These are phyloP conservation scores for Acleris sparsana DNA, from an alignment of 2,888 invertebrate genomes.

Conservation along the genomic window DNA sequence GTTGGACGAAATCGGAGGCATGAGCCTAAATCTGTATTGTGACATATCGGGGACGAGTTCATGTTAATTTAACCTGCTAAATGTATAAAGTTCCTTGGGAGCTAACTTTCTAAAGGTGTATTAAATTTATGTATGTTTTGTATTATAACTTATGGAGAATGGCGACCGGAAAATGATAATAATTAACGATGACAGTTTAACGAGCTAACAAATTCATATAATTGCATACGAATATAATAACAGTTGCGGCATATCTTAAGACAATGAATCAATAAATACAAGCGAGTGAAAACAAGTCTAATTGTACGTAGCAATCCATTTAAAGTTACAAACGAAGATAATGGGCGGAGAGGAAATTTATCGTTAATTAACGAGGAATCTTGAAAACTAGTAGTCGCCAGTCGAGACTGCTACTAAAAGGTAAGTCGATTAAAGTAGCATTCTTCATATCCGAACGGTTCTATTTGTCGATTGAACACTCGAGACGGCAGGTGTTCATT, in stretches of 20 bases:
- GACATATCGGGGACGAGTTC: constrained; percentile 9
- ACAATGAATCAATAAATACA: constrained; percentile 26
- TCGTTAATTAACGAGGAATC: constrained; percentile 22
- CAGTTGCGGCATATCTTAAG: constrained; percentile 2
- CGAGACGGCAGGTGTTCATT: constrained; percentile 27
- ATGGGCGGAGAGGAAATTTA: constrained; percentile 12
- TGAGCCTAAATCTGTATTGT: constrained; percentile 26
- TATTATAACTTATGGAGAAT: background rate
- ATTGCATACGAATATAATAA: constrained; percentile 20
- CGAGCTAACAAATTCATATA: constrained; percentile 17
- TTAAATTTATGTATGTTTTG: too few relatives aligned
- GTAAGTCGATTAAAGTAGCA: constrained; percentile 29
- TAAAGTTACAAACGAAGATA: constrained; percentile 5
- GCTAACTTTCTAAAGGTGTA: background rate
- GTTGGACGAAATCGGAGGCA: constrained; percentile 27
- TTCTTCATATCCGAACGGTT: constrained; percentile 28
- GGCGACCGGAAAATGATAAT: constrained; percentile 17
- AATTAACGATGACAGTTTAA: constrained; percentile 31
- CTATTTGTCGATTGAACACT: constrained; percentile 18
- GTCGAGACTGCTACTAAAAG: constrained; percentile 22
- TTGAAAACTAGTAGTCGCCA: constrained; percentile 24
- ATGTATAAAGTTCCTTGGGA: background rate
- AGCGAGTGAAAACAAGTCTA: background rate
- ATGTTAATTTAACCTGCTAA: too few relatives aligned
- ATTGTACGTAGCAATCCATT: constrained; percentile 8